These are phyloP conservation scores for Muricea muricata DNA, from an alignment of 92 coral and sea anemone species.

Conservation along the genomic window DNA sequence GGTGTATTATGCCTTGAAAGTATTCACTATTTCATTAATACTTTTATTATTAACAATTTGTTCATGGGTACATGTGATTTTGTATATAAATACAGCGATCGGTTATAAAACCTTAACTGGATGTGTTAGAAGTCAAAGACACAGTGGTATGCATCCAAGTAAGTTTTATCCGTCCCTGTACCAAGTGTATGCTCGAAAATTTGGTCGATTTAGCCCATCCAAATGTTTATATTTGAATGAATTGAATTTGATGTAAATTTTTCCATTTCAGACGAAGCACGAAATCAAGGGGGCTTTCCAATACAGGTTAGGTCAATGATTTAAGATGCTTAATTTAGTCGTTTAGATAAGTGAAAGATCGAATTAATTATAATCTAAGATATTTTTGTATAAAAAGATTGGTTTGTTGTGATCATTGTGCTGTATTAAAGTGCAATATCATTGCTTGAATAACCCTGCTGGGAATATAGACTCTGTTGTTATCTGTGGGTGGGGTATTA, in stretches of 20 bases:
- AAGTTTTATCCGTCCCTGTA: neutral
- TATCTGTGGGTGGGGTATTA: neutral
- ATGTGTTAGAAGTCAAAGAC: neutral
- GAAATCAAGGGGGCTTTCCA: neutral
- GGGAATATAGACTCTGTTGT: neutral
- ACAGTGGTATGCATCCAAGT: neutral
- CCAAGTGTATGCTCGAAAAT: neutral
- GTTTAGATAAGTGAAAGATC: neutral
- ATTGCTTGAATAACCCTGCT: neutral
- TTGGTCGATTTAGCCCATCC: neutral
- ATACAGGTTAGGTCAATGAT: neutral
- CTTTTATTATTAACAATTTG: neutral
- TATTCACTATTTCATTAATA: neutral
- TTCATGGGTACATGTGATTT: conserved; percentile 1
- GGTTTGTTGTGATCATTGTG: neutral
- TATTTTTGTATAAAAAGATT: neutral
- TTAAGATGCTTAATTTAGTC: neutral
- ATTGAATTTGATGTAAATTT: neutral
- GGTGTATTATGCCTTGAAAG: neutral
- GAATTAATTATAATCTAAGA: neutral
- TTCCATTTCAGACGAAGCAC: conserved; percentile 5
- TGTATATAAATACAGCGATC: neutral
- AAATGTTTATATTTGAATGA: neutral
- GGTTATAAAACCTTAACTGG: neutral
- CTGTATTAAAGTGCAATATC: conserved; percentile 4